phyloP scores from a whole-genome alignment of 2,888 invertebrate species.

The Plusia festucae region DNA sequence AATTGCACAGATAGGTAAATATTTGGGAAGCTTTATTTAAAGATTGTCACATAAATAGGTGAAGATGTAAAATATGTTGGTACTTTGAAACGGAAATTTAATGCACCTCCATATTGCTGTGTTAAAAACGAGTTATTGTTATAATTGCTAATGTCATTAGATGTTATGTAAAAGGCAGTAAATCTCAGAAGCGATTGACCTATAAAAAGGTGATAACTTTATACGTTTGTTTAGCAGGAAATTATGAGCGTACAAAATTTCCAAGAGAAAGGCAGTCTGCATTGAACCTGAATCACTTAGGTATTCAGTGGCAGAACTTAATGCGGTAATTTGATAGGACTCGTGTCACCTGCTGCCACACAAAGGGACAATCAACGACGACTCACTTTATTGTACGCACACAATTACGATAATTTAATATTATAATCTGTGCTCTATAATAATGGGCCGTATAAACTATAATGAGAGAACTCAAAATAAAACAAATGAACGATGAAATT shows the following conservation, averaged over 20 bases:
- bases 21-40: too few relatives aligned
- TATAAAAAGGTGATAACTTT: neutral
- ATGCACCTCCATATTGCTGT: too few relatives aligned
- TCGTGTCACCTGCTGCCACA: constrained; percentile 15
- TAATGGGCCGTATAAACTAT: neutral
- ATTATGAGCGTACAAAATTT: neutral
- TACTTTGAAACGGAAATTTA: too few relatives aligned
- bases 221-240: neutral
- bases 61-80: too few relatives aligned
- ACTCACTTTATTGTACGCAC: constrained; percentile 29
- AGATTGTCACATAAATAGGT: too few relatives aligned
- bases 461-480: constrained; percentile 3
- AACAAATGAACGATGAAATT: constrained; percentile 29
- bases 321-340: constrained; percentile 18
- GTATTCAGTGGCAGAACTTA: neutral
- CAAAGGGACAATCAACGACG: constrained; percentile 22
- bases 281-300: neutral
- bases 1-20: too few relatives aligned
- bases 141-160: neutral
- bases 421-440: constrained; percentile 6
- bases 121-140: too few relatives aligned
- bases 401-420: constrained; percentile 27
- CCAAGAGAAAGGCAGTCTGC: neutral
- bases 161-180: too few relatives aligned
- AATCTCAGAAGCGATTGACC: constrained; percentile 2